Evolutionary conservation across 2,888 invertebrate species (phyloP), one percentile per base, ranked within the genome.

Genomic region (Tanytarsus gracilentus): DNA sequence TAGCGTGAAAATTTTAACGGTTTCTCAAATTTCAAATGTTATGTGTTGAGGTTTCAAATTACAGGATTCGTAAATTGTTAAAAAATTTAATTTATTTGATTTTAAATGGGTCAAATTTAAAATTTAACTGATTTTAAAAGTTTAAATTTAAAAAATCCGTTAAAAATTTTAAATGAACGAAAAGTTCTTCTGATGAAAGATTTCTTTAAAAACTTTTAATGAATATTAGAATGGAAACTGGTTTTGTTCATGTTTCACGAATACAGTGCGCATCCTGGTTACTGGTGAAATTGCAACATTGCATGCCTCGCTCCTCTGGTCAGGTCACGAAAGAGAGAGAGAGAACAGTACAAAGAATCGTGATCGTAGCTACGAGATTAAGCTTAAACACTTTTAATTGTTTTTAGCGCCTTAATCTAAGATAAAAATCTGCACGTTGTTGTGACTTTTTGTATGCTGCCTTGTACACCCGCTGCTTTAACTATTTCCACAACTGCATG

Each of bases 321-420:
- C 55, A 40, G 55, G n/a, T 26, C 55, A 56, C 26, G 33, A n/a
- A n/a, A n/a, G n/a, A n/a, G n/a, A n/a, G n/a, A n/a, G n/a, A n/a
- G n/a, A n/a, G n/a, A n/a, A n/a, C n/a, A n/a, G n/a, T n/a, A 39
- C 55, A 39, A 39, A 44, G 21, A 56, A 56, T 56, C 55, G 55
- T 56, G 55, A 56, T 56, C 16, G n/a, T 40, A 14, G 36, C 55
- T 16, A 56, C 23, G 55, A 40, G 55, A 56, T 56, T 56, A 56
- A 56, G 49, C 40, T 56, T 56, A 56, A 56, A 56, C 55, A 56
- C 55, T 56, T 56, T 56, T 56, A 56, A 56, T 56, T 56, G 55
- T 56, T 56, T 56, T 56, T 56, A 56, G 55, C 55, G 55, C 55
- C 55, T 56, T 56, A 40, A 56, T 56, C 53, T 53, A 21, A 49